Evolutionary conservation across 1,140 invertebrate species (phyloP).

Genomic region (Scaptomyza hsui): DNA sequence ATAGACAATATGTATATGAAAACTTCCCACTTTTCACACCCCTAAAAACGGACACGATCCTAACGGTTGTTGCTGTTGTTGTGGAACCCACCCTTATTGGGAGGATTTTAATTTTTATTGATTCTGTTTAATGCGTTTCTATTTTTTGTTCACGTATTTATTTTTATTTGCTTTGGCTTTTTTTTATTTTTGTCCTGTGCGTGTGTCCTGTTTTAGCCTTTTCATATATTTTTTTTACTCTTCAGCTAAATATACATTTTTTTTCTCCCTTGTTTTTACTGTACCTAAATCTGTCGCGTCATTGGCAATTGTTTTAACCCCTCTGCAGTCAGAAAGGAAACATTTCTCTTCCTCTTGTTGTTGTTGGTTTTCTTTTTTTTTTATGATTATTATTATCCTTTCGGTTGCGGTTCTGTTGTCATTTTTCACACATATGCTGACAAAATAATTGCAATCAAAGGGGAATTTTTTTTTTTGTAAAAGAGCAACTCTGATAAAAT

Average conservation of each 20-base stretch:
- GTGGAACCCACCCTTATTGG: slow-evolving; percentile 15
- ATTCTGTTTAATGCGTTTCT: slow-evolving; percentile 76
- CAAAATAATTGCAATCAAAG: slow-evolving; percentile 64
- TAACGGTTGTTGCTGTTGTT: not conserved
- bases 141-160: slow-evolving; percentile 64
- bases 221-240: slow-evolving; percentile 19
- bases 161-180: slow-evolving; percentile 73
- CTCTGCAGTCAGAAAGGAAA: slow-evolving; percentile 1
- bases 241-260: slow-evolving; percentile 33
- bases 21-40: slow-evolving; percentile 1
- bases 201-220: slow-evolving; percentile 30
- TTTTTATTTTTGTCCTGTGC: slow-evolving; percentile 13
- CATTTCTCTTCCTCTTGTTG: slow-evolving; percentile 2
- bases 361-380: slow-evolving; percentile 40
- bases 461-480: too few relatives aligned
- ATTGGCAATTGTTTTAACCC: slow-evolving; percentile 72
- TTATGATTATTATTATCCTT: slow-evolving; percentile 77
- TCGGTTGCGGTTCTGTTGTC: slow-evolving; percentile 58
- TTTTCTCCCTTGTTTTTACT: slow-evolving; percentile 36
- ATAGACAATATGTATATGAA: not conserved
- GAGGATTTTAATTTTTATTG: slow-evolving; percentile 78
- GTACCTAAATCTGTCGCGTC: slow-evolving; percentile 64
- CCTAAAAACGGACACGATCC: slow-evolving; percentile 9
- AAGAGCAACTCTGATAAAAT: not conserved
- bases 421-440: slow-evolving; percentile 78